phyloP scores from a whole-genome alignment of 1,140 invertebrate species.

The Hylyphantes graminicola region DNA sequence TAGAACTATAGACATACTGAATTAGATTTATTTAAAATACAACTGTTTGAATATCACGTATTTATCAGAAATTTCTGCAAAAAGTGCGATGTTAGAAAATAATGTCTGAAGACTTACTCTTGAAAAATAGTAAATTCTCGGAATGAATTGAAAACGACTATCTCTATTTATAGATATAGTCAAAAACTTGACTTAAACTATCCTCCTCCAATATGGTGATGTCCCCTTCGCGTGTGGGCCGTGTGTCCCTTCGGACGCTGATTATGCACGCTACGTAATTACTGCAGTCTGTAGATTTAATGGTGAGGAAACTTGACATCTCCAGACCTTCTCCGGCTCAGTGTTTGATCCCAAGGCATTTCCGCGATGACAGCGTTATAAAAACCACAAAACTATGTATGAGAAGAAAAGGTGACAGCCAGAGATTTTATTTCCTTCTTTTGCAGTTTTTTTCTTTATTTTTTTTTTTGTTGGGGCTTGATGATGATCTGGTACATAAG shows the following conservation, averaged over 20 bases:
- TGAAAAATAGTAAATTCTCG: no score
- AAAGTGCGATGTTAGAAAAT: no score
- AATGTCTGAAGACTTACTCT: no score
- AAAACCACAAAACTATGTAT: conserved; percentile 37
- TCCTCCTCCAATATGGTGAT: conserved; percentile 1
- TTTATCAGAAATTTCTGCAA: no score
- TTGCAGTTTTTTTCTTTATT: conserved; percentile 30
- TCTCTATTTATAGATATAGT: no score
- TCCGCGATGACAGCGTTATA: conserved; percentile 28
- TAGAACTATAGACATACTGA: no score
- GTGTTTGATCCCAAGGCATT: conserved; percentile 51
- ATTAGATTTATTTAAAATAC: no score
- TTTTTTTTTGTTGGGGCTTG: conserved; percentile 26
- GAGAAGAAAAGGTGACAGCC: conserved; percentile 36
- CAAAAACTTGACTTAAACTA: no score
- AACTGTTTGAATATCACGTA: no score
- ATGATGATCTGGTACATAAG: conserved; percentile 24
- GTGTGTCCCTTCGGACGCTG: conserved; percentile 31
- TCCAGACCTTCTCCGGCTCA: conserved; percentile 42
- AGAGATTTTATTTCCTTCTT: conserved; percentile 24
- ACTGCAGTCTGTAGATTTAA: conserved; percentile 55
- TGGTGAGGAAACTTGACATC: conserved; percentile 52
- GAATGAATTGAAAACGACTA: no score
- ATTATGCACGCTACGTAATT: conserved; percentile 51
- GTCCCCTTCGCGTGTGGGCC: conserved; percentile 37